Percentiles rank a stretch among this genome's conserved stretches.
Evolutionary conservation across 2,113 vertebrate species (phyloP).

Genomic region (Ameiurus melas): DNA sequence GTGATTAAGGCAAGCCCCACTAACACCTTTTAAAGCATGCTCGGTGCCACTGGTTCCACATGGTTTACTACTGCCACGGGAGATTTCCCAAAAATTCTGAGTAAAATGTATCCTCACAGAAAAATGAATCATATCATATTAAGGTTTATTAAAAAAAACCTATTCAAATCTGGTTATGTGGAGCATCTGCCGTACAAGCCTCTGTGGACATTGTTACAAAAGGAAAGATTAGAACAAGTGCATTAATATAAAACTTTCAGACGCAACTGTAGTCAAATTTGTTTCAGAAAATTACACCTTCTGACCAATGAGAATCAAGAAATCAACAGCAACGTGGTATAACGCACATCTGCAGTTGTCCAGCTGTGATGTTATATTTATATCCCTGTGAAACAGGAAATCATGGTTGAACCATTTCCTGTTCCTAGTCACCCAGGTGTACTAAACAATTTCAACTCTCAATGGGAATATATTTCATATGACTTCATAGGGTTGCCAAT

Average conservation of each 20-base stretch:
- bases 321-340: not conserved
- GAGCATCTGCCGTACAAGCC: not conserved
- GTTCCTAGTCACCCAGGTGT: too few relatives aligned
- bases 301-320: not conserved
- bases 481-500: too few relatives aligned
- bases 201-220: not conserved
- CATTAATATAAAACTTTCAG: not conserved
- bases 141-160: not conserved
- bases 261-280: not conserved
- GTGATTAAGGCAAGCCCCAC: too few relatives aligned
- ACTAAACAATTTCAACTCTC: too few relatives aligned
- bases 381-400: too few relatives aligned
- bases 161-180: not conserved
- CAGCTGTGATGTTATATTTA: too few relatives aligned
- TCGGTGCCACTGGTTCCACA: too few relatives aligned
- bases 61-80: not conserved
- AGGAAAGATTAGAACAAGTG: not conserved
- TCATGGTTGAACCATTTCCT: too few relatives aligned
- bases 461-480: too few relatives aligned
- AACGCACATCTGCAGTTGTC: not conserved
- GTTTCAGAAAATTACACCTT: not conserved
- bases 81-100: not conserved
- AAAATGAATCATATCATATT: not conserved
- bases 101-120: too few relatives aligned
- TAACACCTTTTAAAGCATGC: too few relatives aligned